Base-by-base conservation (phyloP, 1,140 invertebrate genomes). In the Pygmarrhopalites habei region DNA sequence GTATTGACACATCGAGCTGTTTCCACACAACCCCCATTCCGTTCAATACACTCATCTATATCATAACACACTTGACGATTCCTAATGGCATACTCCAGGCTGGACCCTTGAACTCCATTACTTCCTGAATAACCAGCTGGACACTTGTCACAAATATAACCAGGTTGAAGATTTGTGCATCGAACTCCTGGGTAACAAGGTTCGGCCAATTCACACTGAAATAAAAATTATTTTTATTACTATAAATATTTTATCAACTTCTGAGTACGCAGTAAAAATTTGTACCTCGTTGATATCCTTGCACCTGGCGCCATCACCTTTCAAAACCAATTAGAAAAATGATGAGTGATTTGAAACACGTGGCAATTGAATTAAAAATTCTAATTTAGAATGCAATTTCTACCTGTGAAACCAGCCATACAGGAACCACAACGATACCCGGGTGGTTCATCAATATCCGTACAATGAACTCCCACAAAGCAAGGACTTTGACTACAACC, bases 131-230 rank as follows among this genome's bases (percentile, higher is more conserved):
- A 96, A 1, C 95, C 95, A 15, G 69, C 53, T 1, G 82, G 82
- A 71, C 82, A 84, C 1, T 76, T 72, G 19, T 75, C 75, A 72
- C 82, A 84, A 5, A 81, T 81, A 76, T 91, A 97, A 19, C 93
- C 93, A 0, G 90, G 91, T 21, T 80, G 80, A 0, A 86, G 77
- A 74, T 97, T 97, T 25, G 81, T 79, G 73, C 94, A 97, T 2
- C 82, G 81, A 0, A 87, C 84, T 58, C 84, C 76, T 0, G 85
- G 82, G 73, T 92, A 87, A 72, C 94, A 98, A 0, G 94, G 94
- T 58, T 85, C 79, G 5, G 85, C 86, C 4, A 91, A 71, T 49
- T 86, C 85, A 75, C 94, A 97, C 82, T 89, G 76, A 59, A 79
- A 72, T n/a, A n/a, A n/a, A n/a, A n/a, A n/a, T n/a, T n/a, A n/a